Evolutionary conservation across 2,888 invertebrate species (phyloP), one percentile per base, ranked within the genome.

Genomic region (Nemurella pictetii): DNA sequence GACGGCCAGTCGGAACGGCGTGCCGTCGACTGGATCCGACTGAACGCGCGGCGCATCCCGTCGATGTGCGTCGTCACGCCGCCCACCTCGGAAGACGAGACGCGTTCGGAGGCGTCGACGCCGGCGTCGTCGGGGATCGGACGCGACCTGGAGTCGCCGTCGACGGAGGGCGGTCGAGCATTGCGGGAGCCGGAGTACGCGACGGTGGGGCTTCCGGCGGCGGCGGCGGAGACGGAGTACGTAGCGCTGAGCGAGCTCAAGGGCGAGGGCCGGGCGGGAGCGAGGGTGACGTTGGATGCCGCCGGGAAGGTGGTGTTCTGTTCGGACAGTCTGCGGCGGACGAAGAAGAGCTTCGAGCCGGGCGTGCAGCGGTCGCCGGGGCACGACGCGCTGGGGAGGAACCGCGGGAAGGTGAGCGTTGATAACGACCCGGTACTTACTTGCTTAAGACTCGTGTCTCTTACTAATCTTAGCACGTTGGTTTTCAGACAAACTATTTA

Each of bases 51-150:
- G 87, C 93, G 97, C 87, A 97, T 97, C 89, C 97, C 97, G 0
- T 97, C 97, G 4, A 96, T 97, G 95, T 97, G 97, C 90, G 96
- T 96, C 0, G 96, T 97, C 83, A 97, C 97, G 25, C 97, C 97
- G 3, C 94, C 95, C 0, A 95, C 95, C 86, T 97, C 96, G 87
- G 97, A 97, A 88, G 97, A 97, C 88, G 97, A 97, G 89, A 94
- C 94, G 87, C 55, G 20, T 2, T 20, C 55, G 9, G 12, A 30
- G 32, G 9, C 27, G 36, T 3, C 27, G 35, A 32, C 35, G n/a
- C 28, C 82, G 27, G 5, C 5, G n/a, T 28, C 27, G 55, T 0
- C 27, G 55, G n/a, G 82, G n/a, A 4, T 82, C 20, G 9, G 5
- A 2, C 9, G 55, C 55, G 55, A 55, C 9, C 2, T 20, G 5